Base-by-base conservation (phyloP, 2,113 vertebrate species). In the Naja naja region DNA sequence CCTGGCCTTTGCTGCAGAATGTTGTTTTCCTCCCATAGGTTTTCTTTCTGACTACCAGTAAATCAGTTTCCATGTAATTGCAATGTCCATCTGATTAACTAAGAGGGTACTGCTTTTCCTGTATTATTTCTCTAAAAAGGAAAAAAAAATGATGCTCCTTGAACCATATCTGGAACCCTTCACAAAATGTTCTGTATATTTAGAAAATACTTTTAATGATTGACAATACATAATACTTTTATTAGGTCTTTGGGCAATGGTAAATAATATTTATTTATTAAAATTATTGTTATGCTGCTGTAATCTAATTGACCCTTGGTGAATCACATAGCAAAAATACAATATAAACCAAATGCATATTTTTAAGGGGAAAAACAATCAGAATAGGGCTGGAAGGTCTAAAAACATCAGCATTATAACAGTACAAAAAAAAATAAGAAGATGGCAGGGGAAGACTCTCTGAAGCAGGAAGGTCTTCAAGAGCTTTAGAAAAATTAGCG, bases 31-130 rank as follows among this genome's bases (percentile, higher is more conserved):
- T 92, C 95, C 94, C 94, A 49, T 56, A 93, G 90, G 94, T 87
- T 96, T 96, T 95, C 94, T 97, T 97, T 96, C 96, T 97, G 96
- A 91, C 93, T 96, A 10, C 23, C 8, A 0, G 56, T 60, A 94
- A 95, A 96, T 97, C 96, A 96, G 96, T 95, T 97, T 96, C 96
- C 96, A 97, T 96, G 94, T 97, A 97, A 96, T 96, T 95, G 94
- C 92, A 45, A 5, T n/a, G 91, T 95, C 95, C 90, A 92, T 94
- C 94, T 97, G 96, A 97, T 97, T 96, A 91, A 94, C 95, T 97
- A 97, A 97, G 95, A 96, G 0, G 0, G 92, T 91, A 95, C 18
- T 54, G 92, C 30, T 90, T 97, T 97, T 96, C 96, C 95, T 96
- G 94, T 95, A 94, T 88, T 92, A 92, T 90, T 90, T 94, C 87